Evolutionary conservation across 2,113 vertebrate genomes (phyloP), one percentile per base, ranked within the genome.

Genomic region (Sarotherodon lohbergeri): DNA sequence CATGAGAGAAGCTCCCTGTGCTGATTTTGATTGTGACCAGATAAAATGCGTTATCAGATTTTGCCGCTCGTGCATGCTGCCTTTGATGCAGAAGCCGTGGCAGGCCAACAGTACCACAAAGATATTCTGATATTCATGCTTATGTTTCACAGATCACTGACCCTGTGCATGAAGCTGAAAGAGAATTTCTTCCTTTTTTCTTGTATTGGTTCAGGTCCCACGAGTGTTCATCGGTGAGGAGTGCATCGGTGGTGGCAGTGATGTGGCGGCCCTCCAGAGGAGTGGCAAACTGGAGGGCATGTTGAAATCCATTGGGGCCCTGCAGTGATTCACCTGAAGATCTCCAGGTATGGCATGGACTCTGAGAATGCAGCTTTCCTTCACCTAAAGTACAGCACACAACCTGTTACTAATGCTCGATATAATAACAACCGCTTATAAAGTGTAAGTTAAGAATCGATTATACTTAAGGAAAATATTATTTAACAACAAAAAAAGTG

Each of bases 151-250:
- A n/a, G 46, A 78, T 52, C 46, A 32, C 46, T 78, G 73, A 22
- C n/a, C 29, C 16, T 48, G 1, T 63, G 54, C 22, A 36, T 24
- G n/a, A 46, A 5, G 4, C 7, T 34, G 4, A 63, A 48, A 24
- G 76, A 12, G 39, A n/a, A n/a, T 54, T 14, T 46, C 19, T 66
- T 11, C 14, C 29, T 11, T 27, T 19, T 71, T 68, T 79, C 9
- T 32, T 50, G 7, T 29, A 2, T 48, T 63, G 12, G 22, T 41
- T 29, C 9, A 98, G 98, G 97, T 98, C 12, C 97, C 98, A 2
- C 94, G 96, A 1, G 95, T 99, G 81, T 98, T 97, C 86, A 93
- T 98, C 1, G 98, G 97, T 2, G 93, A 95, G 81, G 61, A 95
- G 2, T 98, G 97, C 50, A 89, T 98, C 1, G 97, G 97, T 7